A percentile compares a stretch with the other conserved stretches of the same genome.
Evolutionary conservation across 92 coral and sea anemone genomes (phyloP).

Genomic region (Nematostella vectensis): DNA sequence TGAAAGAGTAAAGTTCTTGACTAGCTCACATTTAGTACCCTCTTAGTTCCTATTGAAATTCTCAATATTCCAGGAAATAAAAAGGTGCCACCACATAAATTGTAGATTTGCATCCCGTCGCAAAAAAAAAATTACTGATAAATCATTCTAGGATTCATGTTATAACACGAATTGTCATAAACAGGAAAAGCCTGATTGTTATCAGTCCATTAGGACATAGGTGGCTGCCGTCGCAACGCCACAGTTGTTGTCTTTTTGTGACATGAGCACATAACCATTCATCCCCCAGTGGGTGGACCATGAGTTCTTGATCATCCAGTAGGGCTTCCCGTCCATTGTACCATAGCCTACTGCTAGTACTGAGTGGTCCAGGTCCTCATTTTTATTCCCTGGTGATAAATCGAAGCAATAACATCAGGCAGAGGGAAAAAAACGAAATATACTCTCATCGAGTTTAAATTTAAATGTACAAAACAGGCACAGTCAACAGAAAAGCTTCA

Average conservation of each 20-base stretch:
- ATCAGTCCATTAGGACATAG: constrained; percentile 61
- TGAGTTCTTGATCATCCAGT: constrained; percentile 96
- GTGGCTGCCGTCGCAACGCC: constrained; percentile 98
- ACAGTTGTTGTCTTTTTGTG: constrained; percentile 89
- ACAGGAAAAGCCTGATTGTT: too few species aligned
- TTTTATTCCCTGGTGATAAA: constrained; percentile 70
- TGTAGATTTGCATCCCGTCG: too few species aligned
- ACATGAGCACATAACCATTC: constrained; percentile 89
- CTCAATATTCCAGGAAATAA: too few species aligned
- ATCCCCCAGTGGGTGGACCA: constrained; percentile 99
- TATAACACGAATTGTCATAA: too few species aligned
- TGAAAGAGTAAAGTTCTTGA: too few species aligned
- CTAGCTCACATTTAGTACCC: too few species aligned
- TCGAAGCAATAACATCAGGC: not conserved
- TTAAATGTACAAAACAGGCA: not conserved
- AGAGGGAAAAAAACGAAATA: not conserved
- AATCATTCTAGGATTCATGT: too few species aligned
- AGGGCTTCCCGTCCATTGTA: constrained; percentile 60
- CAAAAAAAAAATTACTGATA: too few species aligned
- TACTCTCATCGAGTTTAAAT: not conserved
- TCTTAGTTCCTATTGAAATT: too few species aligned
- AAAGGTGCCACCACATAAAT: too few species aligned
- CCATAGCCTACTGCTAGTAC: constrained; percentile 98
- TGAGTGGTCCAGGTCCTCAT: constrained; percentile 85
- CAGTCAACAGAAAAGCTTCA: too few species aligned